Evolutionary conservation across 2,113 vertebrate genomes (phyloP), one percentile per base, ranked within the genome.

Genomic region (Neofelis nebulosa): DNA sequence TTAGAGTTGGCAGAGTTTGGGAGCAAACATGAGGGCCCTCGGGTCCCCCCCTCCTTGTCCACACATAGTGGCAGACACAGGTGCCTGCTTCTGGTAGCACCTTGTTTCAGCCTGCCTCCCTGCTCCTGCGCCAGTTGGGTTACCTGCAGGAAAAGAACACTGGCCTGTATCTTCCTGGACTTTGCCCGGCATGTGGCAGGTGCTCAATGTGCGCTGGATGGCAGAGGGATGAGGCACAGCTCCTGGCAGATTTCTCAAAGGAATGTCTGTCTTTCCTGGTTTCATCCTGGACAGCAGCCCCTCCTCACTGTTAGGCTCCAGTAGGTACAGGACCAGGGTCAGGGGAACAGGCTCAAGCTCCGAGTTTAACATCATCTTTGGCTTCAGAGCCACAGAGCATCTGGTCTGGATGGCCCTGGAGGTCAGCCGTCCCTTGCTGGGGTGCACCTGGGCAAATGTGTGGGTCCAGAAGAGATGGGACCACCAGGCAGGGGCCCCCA

Each of bases 371-470:
- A 1, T 41, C 29, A 1, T 63, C 71, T 57, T 36, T 55, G 88
- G 76, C 52, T 55, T 73, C 13, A 71, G n/a, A 81, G 45, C 83
- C n/a, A 11, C 5, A 21, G 83, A 50, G 57, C 0, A 0, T 9
- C 11, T 23, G 69, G 55, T 36, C 48, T 7, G 23, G 50, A 18
- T 10, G 38, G 27, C 27, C 38, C 23, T 14, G 29, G 63, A 91
- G 81, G 13, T 48, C 74, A 1, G 27, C n/a, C 15, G n/a, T 38
- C n/a, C 16, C 19, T 11, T 0, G 1, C 14, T 45, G 0, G 3
- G 48, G 14, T 1, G 7, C 36, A 12, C 7, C 2, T 29, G 61
- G 38, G 45, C 14, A n/a, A 23, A 71, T 31, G 7, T 6, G 29
- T 50, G 65, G 61, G 12, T 19, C 14, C 76, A 33, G 36, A 38